Percentiles rank a stretch among this genome's conserved stretches.
Evolutionary conservation across 2,797 vertebrate genomes (phyloP).

Genomic region (Gymnothorax reevesii): DNA sequence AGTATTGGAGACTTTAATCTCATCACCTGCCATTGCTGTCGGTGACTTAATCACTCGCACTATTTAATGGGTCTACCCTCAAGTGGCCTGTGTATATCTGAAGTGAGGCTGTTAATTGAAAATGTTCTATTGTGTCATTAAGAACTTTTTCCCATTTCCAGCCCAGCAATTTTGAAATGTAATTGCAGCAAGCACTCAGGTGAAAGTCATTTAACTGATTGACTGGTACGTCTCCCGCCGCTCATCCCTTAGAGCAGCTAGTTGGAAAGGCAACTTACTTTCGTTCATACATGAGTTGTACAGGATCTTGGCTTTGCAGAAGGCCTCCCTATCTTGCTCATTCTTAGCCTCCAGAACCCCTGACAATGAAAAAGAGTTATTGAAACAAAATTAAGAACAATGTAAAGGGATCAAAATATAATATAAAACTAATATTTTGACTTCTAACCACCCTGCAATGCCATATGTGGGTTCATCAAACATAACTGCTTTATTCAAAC

Average conservation of each 20-base stretch:
- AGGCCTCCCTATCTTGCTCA: conserved; percentile 81
- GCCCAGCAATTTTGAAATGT: neutral
- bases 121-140: neutral
- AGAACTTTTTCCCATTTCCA: neutral
- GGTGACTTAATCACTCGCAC: neutral
- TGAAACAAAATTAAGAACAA: neutral
- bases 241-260: neutral
- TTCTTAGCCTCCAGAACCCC: conserved; percentile 84
- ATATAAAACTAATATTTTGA: neutral
- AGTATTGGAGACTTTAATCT: neutral
- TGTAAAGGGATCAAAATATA: neutral
- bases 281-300: conserved; percentile 96
- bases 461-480: too few relatives aligned
- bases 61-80: neutral
- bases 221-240: neutral
- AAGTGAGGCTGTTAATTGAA: neutral
- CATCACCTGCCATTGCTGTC: neutral
- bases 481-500: too few relatives aligned
- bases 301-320: conserved; percentile 87
- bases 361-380: conserved; percentile 58
- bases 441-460: too few relatives aligned
- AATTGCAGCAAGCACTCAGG: neutral
- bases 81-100: neutral
- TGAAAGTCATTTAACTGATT: neutral
- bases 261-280: conserved; percentile 71